phyloP scores from a whole-genome alignment of 1,140 invertebrate genomes.

The Neodiprion lecontei region DNA sequence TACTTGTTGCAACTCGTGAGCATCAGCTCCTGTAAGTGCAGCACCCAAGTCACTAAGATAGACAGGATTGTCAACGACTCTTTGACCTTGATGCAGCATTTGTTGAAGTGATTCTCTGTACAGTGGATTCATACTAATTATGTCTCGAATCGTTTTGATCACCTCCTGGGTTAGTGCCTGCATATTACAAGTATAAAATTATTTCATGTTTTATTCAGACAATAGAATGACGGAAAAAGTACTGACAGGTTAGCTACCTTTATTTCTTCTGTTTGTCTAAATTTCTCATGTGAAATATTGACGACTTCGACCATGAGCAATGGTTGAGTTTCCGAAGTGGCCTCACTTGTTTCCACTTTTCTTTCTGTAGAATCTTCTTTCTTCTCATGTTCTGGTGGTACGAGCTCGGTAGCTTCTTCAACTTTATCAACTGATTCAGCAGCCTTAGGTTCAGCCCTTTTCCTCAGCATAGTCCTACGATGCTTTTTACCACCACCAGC shows the following conservation, averaged over 20 bases:
- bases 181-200: slow-evolving; percentile 31
- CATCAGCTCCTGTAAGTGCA: slow-evolving; percentile 91
- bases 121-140: slow-evolving; percentile 94
- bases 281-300: slow-evolving; percentile 90
- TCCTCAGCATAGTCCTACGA: slow-evolving; percentile 43
- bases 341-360: slow-evolving; percentile 35
- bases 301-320: slow-evolving; percentile 95
- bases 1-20: slow-evolving; percentile 90
- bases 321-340: slow-evolving; percentile 44
- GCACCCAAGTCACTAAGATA: slow-evolving; percentile 97
- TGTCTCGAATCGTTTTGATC: slow-evolving; percentile 97
- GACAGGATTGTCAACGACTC: slow-evolving; percentile 98
- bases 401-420: slow-evolving; percentile 18
- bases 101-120: slow-evolving; percentile 92
- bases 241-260: slow-evolving; percentile 69
- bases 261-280: slow-evolving; percentile 92
- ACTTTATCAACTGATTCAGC: slow-evolving; percentile 28
- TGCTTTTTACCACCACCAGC: slow-evolving; percentile 37
- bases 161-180: slow-evolving; percentile 94
- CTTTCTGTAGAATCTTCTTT: slow-evolving; percentile 61
- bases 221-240: background rate
- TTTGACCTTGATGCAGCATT: slow-evolving; percentile 93
- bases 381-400: slow-evolving; percentile 55
- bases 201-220: background rate
- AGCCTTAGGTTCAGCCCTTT: slow-evolving; percentile 33